These are phyloP conservation scores for Uromys caudimaculatus DNA, from an alignment of 2,797 vertebrate species.

Conservation along the genomic window DNA sequence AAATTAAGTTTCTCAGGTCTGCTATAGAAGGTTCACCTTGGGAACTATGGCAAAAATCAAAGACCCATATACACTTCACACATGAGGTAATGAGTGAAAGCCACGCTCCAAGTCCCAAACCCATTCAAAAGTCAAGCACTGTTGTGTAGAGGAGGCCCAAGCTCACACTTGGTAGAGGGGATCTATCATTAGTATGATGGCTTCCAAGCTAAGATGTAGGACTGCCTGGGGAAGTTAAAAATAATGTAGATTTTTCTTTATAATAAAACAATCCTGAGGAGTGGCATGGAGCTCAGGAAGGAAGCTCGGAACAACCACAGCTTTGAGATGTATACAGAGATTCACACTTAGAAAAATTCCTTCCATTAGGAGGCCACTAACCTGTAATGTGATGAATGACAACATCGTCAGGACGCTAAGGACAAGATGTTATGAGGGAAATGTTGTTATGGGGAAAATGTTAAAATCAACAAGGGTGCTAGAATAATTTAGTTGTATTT, in stretches of 20 bases:
- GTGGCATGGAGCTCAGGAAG: neutral
- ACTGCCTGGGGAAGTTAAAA: conserved; percentile 7
- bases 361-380: conserved; percentile 9
- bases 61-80: neutral
- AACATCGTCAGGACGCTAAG: conserved; percentile 50
- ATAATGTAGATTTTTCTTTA: conserved; percentile 25
- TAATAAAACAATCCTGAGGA: neutral
- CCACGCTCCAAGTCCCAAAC: neutral
- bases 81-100: neutral
- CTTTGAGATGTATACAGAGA: conserved; percentile 1
- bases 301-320: neutral
- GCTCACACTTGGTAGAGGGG: neutral
- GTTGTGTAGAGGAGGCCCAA: neutral
- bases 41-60: conserved; percentile 36
- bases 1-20: conserved; percentile 54
- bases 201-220: neutral
- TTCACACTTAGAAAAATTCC: neutral
- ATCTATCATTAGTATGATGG: neutral
- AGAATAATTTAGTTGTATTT: conserved; percentile 35
- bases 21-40: neutral
- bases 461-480: conserved; percentile 59
- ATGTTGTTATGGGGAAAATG: conserved; percentile 31
- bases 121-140: conserved; percentile 5
- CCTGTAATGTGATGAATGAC: conserved; percentile 33
- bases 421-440: neutral